Evolutionary conservation across 2,888 invertebrate genomes (phyloP), one percentile per base, ranked within the genome.

Genomic region (Entomobrya multifasciata): DNA sequence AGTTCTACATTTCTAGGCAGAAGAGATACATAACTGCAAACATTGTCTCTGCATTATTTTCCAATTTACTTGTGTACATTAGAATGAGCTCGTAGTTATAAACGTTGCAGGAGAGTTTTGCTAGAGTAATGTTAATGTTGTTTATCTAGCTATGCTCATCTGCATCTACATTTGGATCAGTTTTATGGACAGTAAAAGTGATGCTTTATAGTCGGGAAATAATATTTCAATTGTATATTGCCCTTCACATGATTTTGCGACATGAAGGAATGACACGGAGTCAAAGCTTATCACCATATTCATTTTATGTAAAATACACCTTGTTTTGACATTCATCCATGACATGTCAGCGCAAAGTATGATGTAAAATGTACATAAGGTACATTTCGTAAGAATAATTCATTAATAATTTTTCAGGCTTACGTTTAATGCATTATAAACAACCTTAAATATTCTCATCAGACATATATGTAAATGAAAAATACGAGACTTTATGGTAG

Each of bases 141-240:
- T 74, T 52, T 74, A 8, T 52, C 30, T 30, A 74, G 74, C 49
- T 27, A 49, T 30, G 52, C 52, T 74, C 74, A 49, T 74, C 74
- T 74, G 65, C 36, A 65, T 65, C 36, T 65, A 36, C 36, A 70
- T 22, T 44, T 44, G 57, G 77, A 77, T 55, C 36, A 57, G 41
- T 57, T 77, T 77, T 77, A 77, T 57, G 60, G 77, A 57, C 77
- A 77, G 57, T 77, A 77, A 77, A 67, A 57, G 57, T 77, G 77
- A 47, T 10, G 77, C 41, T 22, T 41, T 57, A 57, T 57, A 77
- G 77, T 41, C 57, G 52, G 41, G 77, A 77, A 77, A 57, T 41
- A 57, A 44, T 55, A 30, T 77, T 36, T 36, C 30, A 36, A 17
- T 30, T 36, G 65, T 17, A 36, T 8, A 36, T 49, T 36, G 15